A percentile compares a stretch with the other conserved stretches of the same genome.
Conservation (phyloP, 2,113 vertebrate genomes). For the Conger conger region DNA sequence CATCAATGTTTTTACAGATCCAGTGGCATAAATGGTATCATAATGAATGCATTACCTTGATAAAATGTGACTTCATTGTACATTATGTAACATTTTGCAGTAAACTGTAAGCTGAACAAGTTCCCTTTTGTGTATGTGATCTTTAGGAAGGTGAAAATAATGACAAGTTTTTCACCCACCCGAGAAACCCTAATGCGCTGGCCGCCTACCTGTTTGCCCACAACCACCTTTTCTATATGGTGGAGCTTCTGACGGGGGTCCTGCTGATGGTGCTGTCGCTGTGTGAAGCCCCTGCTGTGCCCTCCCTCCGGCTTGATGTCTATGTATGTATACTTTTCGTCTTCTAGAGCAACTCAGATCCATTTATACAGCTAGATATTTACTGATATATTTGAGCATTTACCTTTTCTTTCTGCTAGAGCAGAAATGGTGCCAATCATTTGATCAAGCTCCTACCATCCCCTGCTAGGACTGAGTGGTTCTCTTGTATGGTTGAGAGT, state of each 20-base stretch:
- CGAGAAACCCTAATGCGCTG: constrained; percentile 84
- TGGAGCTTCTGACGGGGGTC: constrained; percentile 89
- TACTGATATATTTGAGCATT: too few relatives aligned
- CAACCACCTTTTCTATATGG: constrained; percentile 95
- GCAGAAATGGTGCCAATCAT: too few relatives aligned
- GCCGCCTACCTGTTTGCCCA: constrained; percentile 95
- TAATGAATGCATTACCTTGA: too few relatives aligned
- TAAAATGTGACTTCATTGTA: too few relatives aligned
- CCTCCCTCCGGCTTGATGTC: constrained; percentile 88
- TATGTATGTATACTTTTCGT: constrained; percentile 72
- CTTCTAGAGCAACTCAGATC: too few relatives aligned
- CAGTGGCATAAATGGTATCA: neutral
- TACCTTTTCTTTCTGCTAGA: too few relatives aligned
- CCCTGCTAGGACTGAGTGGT: neutral
- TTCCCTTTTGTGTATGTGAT: neutral
- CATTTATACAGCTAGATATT: neutral
- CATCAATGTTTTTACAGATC: neutral
- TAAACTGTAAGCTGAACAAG: neutral
- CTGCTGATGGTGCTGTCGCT: constrained; percentile 90
- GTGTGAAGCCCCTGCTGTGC: constrained; percentile 91
- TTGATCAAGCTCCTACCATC: neutral
- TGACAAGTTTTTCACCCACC: constrained; percentile 97
- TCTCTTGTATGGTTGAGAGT: neutral
- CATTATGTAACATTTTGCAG: neutral
- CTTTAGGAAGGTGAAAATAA: constrained; percentile 95